phyloP scores from a whole-genome alignment of 2,888 invertebrate genomes.

The Mythimna loreyi region DNA sequence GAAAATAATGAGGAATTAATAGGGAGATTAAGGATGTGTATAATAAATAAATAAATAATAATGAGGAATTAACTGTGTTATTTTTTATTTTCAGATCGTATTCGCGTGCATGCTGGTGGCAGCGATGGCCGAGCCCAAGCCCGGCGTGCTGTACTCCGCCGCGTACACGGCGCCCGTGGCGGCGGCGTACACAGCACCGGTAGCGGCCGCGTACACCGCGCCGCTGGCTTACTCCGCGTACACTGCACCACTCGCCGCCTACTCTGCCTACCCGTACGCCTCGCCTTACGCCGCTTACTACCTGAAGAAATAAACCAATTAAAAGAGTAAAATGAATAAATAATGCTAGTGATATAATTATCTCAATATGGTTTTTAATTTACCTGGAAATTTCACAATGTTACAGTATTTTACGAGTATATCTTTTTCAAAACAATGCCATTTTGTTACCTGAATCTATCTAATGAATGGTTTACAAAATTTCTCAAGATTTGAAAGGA shows the following conservation, averaged over 20 bases:
- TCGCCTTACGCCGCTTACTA: constrained; percentile 73
- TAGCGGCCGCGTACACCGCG: constrained; percentile 84
- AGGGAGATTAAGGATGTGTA: too few relatives aligned
- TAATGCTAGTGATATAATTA: not conserved
- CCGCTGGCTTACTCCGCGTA: constrained; percentile 79
- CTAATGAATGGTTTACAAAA: too few relatives aligned
- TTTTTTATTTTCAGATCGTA: constrained; percentile 77
- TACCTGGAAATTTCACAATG: not conserved
- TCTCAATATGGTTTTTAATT: constrained; percentile 12
- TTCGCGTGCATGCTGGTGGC: constrained; percentile 88
- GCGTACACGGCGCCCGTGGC: constrained; percentile 75
- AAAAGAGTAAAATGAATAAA: constrained; percentile 26
- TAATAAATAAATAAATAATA: too few relatives aligned
- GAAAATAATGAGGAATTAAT: too few relatives aligned
- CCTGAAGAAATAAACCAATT: constrained; percentile 44
- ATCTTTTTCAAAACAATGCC: too few relatives aligned
- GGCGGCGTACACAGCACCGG: constrained; percentile 75
- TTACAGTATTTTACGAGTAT: too few relatives aligned
- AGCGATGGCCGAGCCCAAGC: constrained; percentile 66
- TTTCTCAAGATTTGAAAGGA: too few relatives aligned
- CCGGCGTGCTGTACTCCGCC: constrained; percentile 70
- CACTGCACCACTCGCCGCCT: constrained; percentile 72
- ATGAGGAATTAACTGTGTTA: not conserved
- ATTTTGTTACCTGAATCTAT: too few relatives aligned
- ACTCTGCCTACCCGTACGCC: constrained; percentile 74